These are phyloP conservation scores for Luidia sarsii DNA, from an alignment of 53 echinoderm and acorn worm genomes.

Conservation along the genomic window DNA sequence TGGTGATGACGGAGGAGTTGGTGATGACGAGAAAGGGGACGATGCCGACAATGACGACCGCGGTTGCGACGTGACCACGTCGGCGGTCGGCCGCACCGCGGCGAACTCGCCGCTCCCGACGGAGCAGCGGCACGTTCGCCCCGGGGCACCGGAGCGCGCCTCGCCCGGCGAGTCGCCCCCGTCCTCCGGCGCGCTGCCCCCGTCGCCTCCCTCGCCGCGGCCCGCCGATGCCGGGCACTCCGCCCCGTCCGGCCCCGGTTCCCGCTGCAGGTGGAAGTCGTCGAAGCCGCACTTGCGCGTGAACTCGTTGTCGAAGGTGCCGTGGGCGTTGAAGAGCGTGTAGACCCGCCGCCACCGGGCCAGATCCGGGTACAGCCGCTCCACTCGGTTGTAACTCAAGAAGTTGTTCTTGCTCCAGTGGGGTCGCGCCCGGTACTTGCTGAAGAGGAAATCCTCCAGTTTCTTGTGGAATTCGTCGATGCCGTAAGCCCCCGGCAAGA, in stretches of 20 bases:
- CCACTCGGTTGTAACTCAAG: constrained; percentile 77
- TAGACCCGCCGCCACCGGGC: constrained; percentile 85
- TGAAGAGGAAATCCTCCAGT: constrained; percentile 81
- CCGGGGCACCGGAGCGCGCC: not conserved
- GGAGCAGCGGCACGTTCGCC: constrained; percentile 21
- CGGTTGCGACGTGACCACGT: constrained; percentile 31
- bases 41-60: not conserved
- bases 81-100: not conserved
- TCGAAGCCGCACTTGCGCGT: constrained; percentile 90
- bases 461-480: constrained; percentile 91
- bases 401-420: constrained; percentile 98
- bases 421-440: constrained; percentile 78
- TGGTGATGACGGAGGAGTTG: not conserved
- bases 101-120: not conserved
- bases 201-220: not conserved
- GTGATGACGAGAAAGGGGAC: not conserved
- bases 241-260: constrained; percentile 1
- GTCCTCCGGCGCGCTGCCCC: not conserved
- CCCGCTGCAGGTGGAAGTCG: constrained; percentile 65
- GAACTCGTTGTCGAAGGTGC: constrained; percentile 95
- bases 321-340: constrained; percentile 79
- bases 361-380: constrained; percentile 80
- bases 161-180: too few relatives aligned
- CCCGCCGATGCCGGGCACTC: not conserved
- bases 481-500: constrained; percentile 84